These are phyloP conservation scores for Chironomus tentans DNA, from an alignment of 2,888 invertebrate species.

Conservation along the genomic window DNA sequence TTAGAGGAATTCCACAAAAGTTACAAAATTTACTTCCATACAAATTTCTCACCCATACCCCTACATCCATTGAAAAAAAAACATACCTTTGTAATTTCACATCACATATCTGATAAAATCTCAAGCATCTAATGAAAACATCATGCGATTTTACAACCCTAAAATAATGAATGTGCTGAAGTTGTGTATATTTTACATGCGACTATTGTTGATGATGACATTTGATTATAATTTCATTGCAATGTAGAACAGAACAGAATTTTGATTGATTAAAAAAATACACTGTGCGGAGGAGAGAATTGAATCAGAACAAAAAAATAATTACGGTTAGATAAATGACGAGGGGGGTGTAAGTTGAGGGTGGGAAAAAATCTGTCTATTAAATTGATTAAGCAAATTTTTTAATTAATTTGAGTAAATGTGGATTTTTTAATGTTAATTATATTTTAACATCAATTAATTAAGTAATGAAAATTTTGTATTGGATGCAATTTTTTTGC, in stretches of 20 bases:
- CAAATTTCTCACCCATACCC: too few species aligned
- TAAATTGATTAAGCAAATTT: not conserved
- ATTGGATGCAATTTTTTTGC: too few species aligned
- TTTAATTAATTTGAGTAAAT: not conserved
- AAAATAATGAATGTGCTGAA: not conserved
- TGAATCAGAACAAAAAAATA: not conserved
- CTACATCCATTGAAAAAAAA: too few species aligned
- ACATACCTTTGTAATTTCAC: too few species aligned
- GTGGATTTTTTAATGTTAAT: too few species aligned
- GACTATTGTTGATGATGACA: constrained; percentile 2
- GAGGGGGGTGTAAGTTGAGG: not conserved
- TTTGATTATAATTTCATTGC: constrained; percentile 6
- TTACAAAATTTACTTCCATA: too few species aligned
- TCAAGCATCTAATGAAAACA: too few species aligned
- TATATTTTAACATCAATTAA: too few species aligned
- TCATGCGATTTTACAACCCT: not conserved
- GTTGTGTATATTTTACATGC: not conserved
- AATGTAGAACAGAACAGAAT: not conserved
- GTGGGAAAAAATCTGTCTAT: not conserved
- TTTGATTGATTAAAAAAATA: constrained; percentile 6
- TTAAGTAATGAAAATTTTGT: too few species aligned
- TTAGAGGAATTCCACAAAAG: too few species aligned
- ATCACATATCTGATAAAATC: too few species aligned
- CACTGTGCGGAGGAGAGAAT: not conserved
- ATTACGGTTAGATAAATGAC: not conserved